Evolutionary conservation across 2,888 invertebrate genomes (phyloP), one percentile per base, ranked within the genome.

Genomic region (Oligia strigilis): DNA sequence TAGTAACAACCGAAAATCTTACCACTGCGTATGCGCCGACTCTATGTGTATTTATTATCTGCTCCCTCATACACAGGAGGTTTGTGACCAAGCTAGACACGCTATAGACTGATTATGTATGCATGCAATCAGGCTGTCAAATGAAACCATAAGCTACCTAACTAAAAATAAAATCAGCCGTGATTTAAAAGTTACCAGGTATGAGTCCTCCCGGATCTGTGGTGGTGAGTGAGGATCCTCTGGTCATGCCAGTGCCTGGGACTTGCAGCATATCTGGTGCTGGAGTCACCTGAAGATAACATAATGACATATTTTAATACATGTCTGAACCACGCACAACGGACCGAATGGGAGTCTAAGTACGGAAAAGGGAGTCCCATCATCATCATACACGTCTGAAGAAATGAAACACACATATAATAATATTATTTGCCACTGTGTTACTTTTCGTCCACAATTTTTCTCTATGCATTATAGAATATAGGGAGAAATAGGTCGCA

Each of bases 221-320:
- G 67, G 95, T 95, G 49, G 96, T 97, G 83, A 97, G 96, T 2
- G 97, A 97, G 0, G 95, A 89, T 0, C 97, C 97, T 36, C 97
- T 92, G 0, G 96, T 95, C 94, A 98, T 94, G 65, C 97, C 97
- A 1, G 94, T 93, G 49, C 97, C 97, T 0, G 97, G 97, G 0
- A 97, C 96, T 83, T 97, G 98, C 75, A 98, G 96, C 93, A 98
- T 98, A 88, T 99, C 99, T 0, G 98, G 98, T 0, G 99, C 99
- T 0, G 99, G 99, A 0, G 98, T 98, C 52, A 98, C 98, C 97
- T 98, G 90, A 0, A 36, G 0, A 36, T 6, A 9, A 74, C 29
- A 60, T 14, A 43, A 43, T 43, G 13, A 29, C 29, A 36, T 4
- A 49, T 14, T 6, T 40, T 40, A 43, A 19, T 23, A 52, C 4